Percentiles rank a stretch among this genome's conserved stretches.
These are phyloP conservation scores for Acholoe squamosa DNA, from an alignment of 2,888 invertebrate species.

Conservation along the genomic window DNA sequence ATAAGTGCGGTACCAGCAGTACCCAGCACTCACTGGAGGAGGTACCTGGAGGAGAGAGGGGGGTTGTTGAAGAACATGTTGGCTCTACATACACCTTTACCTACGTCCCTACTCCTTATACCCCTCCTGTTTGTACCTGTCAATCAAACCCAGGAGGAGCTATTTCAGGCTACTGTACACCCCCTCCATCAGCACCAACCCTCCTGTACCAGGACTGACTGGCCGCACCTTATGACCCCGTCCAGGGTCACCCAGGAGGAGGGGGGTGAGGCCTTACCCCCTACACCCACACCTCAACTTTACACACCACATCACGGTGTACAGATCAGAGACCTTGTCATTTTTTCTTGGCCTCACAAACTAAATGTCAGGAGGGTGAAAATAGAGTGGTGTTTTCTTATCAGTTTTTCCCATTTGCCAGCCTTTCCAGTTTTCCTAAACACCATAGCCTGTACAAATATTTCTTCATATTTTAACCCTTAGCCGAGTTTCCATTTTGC, in stretches of 20 bases:
- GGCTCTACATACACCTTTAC: not conserved
- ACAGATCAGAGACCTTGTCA: constrained; percentile 21
- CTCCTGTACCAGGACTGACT: not conserved
- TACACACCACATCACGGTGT: not conserved
- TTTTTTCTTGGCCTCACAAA: not conserved
- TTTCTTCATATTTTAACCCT: no score
- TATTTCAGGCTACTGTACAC: not conserved
- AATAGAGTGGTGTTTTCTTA: not conserved
- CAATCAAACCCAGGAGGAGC: not conserved
- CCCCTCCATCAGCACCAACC: not conserved
- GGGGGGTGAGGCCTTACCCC: not conserved
- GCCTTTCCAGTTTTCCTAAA: not conserved
- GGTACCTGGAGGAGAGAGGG: no score
- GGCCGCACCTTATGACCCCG: not conserved
- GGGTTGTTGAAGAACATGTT: no score
- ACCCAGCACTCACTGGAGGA: not conserved
- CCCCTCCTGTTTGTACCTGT: constrained; percentile 11
- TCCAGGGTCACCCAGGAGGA: not conserved
- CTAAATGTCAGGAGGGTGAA: not conserved
- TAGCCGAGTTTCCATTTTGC: no score
- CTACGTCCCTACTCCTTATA: not conserved
- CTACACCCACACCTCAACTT: not conserved
- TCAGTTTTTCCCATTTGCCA: not conserved
- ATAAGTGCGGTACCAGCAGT: constrained; percentile 6
- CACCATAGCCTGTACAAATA: no score